Percentiles rank a stretch among this genome's conserved stretches.
Conservation (phyloP, 2,797 vertebrate species). For the Dermochelys coriacea region DNA sequence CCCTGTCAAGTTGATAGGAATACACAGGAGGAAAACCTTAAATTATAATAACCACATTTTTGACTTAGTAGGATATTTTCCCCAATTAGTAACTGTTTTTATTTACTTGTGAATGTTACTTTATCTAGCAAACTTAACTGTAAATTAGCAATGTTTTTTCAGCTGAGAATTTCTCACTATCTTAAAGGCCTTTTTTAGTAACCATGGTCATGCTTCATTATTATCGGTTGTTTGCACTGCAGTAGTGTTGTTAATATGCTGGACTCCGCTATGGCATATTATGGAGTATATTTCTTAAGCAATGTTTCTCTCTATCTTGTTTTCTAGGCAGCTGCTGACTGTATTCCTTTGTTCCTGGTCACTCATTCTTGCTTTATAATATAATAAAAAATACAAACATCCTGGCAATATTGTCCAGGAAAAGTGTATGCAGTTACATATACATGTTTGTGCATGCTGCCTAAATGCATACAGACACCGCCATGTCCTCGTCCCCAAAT, state of each 20-base stretch:
- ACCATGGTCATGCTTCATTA: slow-evolving; percentile 35
- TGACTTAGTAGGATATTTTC: neutral
- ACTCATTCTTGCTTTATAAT: slow-evolving; percentile 60
- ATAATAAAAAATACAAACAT: slow-evolving; percentile 60
- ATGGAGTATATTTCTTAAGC: slow-evolving; percentile 34
- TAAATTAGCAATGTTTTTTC: neutral
- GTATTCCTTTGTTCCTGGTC: slow-evolving; percentile 71
- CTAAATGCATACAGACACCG: neutral
- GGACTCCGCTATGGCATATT: slow-evolving; percentile 50
- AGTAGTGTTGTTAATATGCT: neutral
- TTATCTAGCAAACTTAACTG: neutral
- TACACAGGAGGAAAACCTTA: neutral
- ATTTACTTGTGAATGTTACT: neutral
- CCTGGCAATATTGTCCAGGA: slow-evolving; percentile 49
- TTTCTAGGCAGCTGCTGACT: slow-evolving; percentile 54
- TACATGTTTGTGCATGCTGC: neutral
- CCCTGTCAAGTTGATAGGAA: neutral
- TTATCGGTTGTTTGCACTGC: slow-evolving; percentile 42
- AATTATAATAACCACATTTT: rapidly evolving
- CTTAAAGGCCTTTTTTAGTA: slow-evolving; percentile 16
- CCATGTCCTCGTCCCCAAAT: neutral
- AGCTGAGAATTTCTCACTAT: neutral
- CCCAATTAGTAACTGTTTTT: neutral
- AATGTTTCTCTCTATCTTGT: slow-evolving; percentile 45
- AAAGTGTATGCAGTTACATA: neutral